Conservation (phyloP, 2,113 vertebrate species). For the Pelvicachromis taeniatus region DNA sequence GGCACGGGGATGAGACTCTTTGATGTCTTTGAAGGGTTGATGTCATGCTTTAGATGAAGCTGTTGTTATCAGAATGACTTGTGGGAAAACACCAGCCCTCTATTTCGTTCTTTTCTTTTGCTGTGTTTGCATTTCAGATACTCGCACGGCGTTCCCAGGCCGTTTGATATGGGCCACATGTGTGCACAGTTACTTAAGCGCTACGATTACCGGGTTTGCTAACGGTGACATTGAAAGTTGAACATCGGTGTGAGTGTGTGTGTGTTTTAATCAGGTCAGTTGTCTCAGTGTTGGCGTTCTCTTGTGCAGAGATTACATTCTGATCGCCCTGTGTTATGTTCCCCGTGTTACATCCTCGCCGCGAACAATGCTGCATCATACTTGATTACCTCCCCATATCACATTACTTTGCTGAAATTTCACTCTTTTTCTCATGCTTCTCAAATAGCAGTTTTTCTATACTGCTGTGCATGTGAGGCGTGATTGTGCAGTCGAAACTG, state of each 20-base stretch:
- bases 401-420: background rate
- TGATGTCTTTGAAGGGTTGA: background rate
- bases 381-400: conserved; percentile 29
- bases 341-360: background rate
- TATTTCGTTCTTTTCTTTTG: background rate
- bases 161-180: background rate
- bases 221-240: conserved; percentile 25
- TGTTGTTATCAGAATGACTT: background rate
- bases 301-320: conserved; percentile 24
- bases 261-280: conserved; percentile 21
- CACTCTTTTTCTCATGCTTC: conserved; percentile 31
- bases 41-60: background rate
- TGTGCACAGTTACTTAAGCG: background rate
- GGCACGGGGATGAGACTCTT: background rate
- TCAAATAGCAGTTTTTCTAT: conserved; percentile 9
- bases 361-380: conserved; percentile 9
- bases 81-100: background rate
- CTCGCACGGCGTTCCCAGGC: background rate
- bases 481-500: background rate
- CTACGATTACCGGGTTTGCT: background rate
- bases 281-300: background rate
- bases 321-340: conserved; percentile 5
- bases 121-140: background rate
- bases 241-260: background rate
- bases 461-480: background rate